These are phyloP conservation scores for Amazona finschi DNA, from an alignment of 2,797 vertebrate genomes.

Conservation along the genomic window DNA sequence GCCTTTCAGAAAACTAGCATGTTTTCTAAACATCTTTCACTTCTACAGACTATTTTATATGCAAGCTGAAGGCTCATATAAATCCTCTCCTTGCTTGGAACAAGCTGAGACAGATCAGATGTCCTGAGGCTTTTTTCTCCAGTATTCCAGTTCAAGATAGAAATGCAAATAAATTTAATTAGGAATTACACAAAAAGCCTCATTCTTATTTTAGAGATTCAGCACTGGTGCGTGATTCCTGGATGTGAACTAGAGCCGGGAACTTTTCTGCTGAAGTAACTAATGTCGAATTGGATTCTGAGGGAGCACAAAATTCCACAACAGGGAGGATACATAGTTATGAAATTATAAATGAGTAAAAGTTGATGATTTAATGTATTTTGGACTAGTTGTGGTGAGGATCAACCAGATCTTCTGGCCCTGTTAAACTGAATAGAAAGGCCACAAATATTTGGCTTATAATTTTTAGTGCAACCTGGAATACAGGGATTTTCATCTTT, in stretches of 20 bases:
- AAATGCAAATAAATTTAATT: slow-evolving; percentile 21
- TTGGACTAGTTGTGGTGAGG: neutral
- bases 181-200: neutral
- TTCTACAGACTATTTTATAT: neutral
- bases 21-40: neutral
- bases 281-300: neutral
- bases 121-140: neutral
- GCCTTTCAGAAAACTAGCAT: neutral
- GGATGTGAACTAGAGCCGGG: neutral
- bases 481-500: neutral
- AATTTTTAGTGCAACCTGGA: neutral
- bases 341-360: neutral
- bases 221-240: neutral
- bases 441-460: neutral
- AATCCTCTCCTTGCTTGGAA: neutral
- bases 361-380: neutral
- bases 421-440: neutral
- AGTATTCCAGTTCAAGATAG: neutral
- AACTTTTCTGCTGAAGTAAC: neutral
- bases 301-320: neutral
- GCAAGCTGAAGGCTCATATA: neutral
- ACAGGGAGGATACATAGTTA: neutral
- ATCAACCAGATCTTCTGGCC: neutral
- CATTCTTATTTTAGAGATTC: neutral
- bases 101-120: neutral